phyloP scores from a whole-genome alignment of 2,113 vertebrate genomes.

The Crotalus viridis region DNA sequence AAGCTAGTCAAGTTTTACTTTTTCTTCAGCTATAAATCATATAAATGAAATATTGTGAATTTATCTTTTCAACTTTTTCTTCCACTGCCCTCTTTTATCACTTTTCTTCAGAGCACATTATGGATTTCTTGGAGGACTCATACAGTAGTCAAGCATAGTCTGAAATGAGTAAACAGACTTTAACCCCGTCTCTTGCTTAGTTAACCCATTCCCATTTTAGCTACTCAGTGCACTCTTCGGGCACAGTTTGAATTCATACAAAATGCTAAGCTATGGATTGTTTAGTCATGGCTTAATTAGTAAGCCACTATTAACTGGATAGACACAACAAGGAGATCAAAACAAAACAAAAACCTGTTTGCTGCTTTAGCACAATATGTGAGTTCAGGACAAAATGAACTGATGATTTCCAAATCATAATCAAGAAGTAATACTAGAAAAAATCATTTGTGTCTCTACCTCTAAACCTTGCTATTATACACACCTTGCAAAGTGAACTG shows the following conservation, averaged over 20 bases:
- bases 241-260: not conserved
- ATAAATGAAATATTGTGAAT: constrained; percentile 16
- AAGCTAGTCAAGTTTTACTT: not conserved
- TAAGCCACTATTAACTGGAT: not conserved
- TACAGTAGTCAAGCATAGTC: not conserved
- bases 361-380: not conserved
- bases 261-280: not conserved
- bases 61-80: not conserved
- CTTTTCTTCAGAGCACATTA: not conserved
- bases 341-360: not conserved
- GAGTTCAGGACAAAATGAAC: not conserved
- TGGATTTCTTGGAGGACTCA: not conserved
- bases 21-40: constrained; percentile 18
- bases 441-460: not conserved
- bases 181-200: not conserved
- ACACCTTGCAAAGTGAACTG: not conserved
- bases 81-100: not conserved
- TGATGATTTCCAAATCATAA: not conserved
- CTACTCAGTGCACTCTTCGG: not conserved
- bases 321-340: not conserved
- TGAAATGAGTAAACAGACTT: not conserved
- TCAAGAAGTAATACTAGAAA: not conserved
- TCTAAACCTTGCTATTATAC: not conserved
- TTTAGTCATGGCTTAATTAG: not conserved
- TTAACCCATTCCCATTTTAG: not conserved